Conservation (phyloP, 2,113 vertebrate genomes). For the Ochotona curzoniae region DNA sequence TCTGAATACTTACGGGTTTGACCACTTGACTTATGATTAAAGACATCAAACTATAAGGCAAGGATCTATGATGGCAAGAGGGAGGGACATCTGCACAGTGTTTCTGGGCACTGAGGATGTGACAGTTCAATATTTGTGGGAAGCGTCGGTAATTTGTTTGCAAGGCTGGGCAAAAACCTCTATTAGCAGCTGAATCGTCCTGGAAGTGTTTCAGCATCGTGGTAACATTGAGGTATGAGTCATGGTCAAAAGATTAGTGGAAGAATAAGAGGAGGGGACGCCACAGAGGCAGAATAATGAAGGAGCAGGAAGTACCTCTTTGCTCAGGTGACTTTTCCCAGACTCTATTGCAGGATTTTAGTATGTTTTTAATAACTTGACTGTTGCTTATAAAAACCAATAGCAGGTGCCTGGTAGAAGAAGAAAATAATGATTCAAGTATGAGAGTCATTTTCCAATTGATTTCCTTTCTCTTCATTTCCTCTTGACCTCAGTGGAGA, state of each 20-base stretch:
- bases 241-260: constrained; percentile 21
- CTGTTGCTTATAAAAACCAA: constrained; percentile 55
- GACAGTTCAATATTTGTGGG: not conserved
- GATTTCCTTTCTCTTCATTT: constrained; percentile 74
- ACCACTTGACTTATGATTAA: not conserved
- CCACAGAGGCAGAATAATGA: not conserved
- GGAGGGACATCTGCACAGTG: not conserved
- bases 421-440: constrained; percentile 61
- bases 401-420: constrained; percentile 17
- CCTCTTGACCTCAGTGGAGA: constrained; percentile 60
- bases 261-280: not conserved
- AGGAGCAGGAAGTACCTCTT: not conserved
- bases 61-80: not conserved
- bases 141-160: not conserved
- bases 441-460: constrained; percentile 67
- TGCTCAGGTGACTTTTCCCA: not conserved
- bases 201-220: constrained; percentile 16
- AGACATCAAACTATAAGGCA: not conserved
- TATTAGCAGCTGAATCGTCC: constrained; percentile 23
- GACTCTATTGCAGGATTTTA: constrained; percentile 36
- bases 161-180: not conserved
- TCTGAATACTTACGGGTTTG: not conserved
- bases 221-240: constrained; percentile 35
- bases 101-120: not conserved
- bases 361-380: constrained; percentile 59